Evolutionary conservation across 2,888 invertebrate genomes (phyloP), one percentile per base, ranked within the genome.

Genomic region (Enchytraeus crypticus): DNA sequence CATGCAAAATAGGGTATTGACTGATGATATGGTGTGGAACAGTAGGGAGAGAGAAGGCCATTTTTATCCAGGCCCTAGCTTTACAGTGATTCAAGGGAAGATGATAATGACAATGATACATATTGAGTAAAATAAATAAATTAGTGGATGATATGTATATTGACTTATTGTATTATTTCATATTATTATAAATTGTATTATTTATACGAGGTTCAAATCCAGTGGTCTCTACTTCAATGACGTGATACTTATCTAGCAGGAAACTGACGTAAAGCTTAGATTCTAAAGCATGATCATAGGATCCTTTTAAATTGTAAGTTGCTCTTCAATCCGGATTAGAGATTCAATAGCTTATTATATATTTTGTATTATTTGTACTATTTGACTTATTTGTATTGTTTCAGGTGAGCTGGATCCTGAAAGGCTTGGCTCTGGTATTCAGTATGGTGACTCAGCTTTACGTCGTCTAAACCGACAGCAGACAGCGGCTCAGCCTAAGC

Each of bases 331-430:
- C 18, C 23, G 18, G 11, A 11, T 14, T 49, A 11, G 23, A 11
- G 8, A 18, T 21, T 11, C 23, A 11, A 18, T 14, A 18, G 14
- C 51, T 49, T 11, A 11, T 26, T 2, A 18, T 23, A 5, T 30
- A 1, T 18, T 3, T 30, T 26, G 11, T 3, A 30, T 18, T 30
- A 56, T 32, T 56, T 18, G 18, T 5, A 26, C 29, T 26, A 26
- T 34, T 23, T 18, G n/a, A 32, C 26, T 47, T 61, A 34, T 63
- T 53, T n/a, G 64, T 71, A 8, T 8, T 26, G 18, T 23, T 57
- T 57, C 69, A 83, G 88, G 88, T 51, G 89, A 89, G 77, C 79
- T 89, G 66, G 89, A 89, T 75, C 88, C 89, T 1, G 88, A 89
- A 73, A 83, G 88, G 66, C 87, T 88, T 79, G 89, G 89, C 3